Base-by-base conservation (phyloP, 2,797 vertebrate genomes). In the Pteropus rufus region DNA sequence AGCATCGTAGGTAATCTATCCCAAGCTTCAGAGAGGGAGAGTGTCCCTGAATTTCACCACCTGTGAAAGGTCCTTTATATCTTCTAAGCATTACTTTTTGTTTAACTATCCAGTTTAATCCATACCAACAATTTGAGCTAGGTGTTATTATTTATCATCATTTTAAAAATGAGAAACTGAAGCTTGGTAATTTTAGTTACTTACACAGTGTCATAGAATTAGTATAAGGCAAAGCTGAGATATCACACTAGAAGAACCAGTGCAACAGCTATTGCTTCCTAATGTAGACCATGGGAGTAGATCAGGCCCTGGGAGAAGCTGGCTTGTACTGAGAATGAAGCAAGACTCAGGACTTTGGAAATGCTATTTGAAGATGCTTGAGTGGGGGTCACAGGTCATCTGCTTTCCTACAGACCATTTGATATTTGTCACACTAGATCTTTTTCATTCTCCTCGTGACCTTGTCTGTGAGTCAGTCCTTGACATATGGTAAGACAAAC, bases 381-480 rank as follows among this genome's bases (percentile, higher is more conserved):
- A 19, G 12, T 15, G 34, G 5, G 26, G 54, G 54, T 60, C 31
- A 16, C 46, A 69, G 67, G 67, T 67, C 15, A 0, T 52, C 70
- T 76, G n/a, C 81, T 81, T 88, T 31, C 39, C 62, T 49, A n/a
- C 26, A 72, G 84, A 46, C 86, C 44, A 5, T 77, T 86, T 75
- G 46, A 58, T 39, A 26, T 83, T 93, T 95, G 92, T 94, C 85
- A 34, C 31, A 67, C 19, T 80, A 34, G 34, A 72, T 93, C 70
- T 67, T 92, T 76, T 54, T 80, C 67, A 31, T 89, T 62, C 67
- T 93, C 76, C 60, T 60, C 41, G 46, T 41, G 65, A 94, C 90
- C 39, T 75, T 69, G 81, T 44, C 90, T 81, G 39, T 79, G 95
- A 95, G 87, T 89, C 89, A 97, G 60, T 56, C 70, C 84, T 84